Base-by-base conservation (phyloP, 2,797 vertebrate genomes). In the Pseudochaenichthys georgianus region DNA sequence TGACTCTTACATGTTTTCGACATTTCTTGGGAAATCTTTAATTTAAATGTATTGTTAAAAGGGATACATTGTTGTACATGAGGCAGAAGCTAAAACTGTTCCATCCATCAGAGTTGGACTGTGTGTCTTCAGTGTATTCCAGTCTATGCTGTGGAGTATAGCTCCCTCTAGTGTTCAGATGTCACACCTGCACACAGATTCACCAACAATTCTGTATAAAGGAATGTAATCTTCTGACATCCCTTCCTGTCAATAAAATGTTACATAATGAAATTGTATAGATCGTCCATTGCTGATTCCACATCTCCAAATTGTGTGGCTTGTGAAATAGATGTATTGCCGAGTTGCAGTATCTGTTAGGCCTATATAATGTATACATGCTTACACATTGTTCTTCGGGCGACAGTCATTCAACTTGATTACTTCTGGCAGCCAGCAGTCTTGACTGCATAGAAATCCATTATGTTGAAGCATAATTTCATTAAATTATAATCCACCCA, bases 121-220 rank as follows among this genome's bases (percentile, higher is more conserved):
- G 28, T 4, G 4, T 3, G 3, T 1, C 0, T 3, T 3, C 46
- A 34, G 34, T 34, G 7, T 34, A 34, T 15, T 16, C 15, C 34
- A 28, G 61, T 53, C 9, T n/a, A 86, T 72, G 28, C 1, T 28
- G 57, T 90, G 82, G 80, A 59, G 55, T 78, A 15, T 54, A 64
- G 0, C 87, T 38, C 91, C 89, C 79, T 87, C 93, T 91, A 71
- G 87, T 54, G 93, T 69, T 47, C 45, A 74, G 2, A 75, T 2
- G 2, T 1, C 8, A 5, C 31, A 64, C 1, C 58, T 70, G 71
- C 90, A 84, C 23, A 6, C 13, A 53, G 1, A 28, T 28, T 42
- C 48, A 52, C 8, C 28, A 47, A 19, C 16, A 53, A 43, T 51
- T 19, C 10, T 15, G 57, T 46, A 67, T 62, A n/a, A 70, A 82